A percentile compares a stretch with the other conserved stretches of the same genome.
These are phyloP conservation scores for Columba janthina DNA, from an alignment of 2,113 vertebrate species.

Conservation along the genomic window DNA sequence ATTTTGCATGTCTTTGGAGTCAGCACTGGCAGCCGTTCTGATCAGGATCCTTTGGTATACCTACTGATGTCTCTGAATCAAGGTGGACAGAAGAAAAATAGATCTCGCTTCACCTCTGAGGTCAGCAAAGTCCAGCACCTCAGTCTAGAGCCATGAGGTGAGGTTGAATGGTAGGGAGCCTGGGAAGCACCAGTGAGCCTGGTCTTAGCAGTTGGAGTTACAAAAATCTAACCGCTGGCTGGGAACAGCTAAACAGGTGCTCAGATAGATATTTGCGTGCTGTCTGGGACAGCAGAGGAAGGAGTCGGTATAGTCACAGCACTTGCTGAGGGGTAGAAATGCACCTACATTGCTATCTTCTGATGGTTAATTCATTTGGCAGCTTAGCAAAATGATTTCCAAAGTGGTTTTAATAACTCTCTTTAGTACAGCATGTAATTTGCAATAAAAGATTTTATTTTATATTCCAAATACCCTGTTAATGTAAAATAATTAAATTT, in stretches of 20 bases:
- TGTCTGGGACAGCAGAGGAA: not conserved
- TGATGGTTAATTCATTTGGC: not conserved
- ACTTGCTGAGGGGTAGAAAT: not conserved
- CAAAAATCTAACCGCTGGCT: accelerated
- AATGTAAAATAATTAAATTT: not conserved
- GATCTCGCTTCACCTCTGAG: not conserved
- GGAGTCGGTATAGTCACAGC: not conserved
- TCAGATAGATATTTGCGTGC: not conserved
- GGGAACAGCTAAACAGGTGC: not conserved
- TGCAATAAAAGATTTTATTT: slow-evolving; percentile 14
- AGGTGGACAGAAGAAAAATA: not conserved
- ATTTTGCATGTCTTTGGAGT: not conserved
- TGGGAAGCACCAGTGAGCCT: not conserved
- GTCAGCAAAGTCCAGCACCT: not conserved
- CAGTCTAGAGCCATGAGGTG: not conserved
- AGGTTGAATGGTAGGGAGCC: not conserved
- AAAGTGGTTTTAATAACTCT: not conserved
- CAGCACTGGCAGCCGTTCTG: not conserved
- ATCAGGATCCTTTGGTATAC: not conserved
- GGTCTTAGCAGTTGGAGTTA: not conserved
- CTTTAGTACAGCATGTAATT: not conserved
- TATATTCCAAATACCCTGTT: not conserved
- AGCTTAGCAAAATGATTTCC: slow-evolving; percentile 16
- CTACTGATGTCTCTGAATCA: not conserved
- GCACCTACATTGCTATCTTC: not conserved